Base-by-base conservation (phyloP, 2,113 vertebrate genomes). In the Cyprinodon variegatus region DNA sequence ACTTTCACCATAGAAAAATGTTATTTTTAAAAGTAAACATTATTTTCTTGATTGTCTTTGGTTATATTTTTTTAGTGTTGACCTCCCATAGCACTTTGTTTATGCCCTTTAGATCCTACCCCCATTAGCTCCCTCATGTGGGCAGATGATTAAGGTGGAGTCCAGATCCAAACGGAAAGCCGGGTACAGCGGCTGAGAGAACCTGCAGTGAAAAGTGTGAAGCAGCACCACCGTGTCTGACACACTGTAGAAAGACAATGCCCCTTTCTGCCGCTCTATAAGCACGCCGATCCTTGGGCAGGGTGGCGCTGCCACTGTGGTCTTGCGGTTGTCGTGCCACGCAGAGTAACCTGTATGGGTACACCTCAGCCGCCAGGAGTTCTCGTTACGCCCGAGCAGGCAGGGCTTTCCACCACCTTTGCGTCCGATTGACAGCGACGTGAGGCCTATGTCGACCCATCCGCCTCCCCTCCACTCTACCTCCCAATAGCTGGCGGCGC, bases 311-410 rank as follows among this genome's bases (percentile, higher is more conserved):
- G 90, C 89, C n/a, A 94, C 90, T 0, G 91, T 94, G 78, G 89
- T 93, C 68, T 93, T 93, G 0, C 90, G 87, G 88, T 91, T 91
- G 74, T 92, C 86, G 15, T 94, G 92, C 93, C 93, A 94, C 4
- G 93, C 93, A 3, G 92, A 88, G 38, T 93, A 94, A 10, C 93
- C 91, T 0, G 84, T 70, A 38, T 89, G 91, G 0, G 91, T 93
- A 38, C 92, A 93, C 50, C 92, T 76, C 63, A 94, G 72, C 8
- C 91, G 71, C 93, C 93, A 94, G 0, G 93, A 94, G 85, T 90
- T 90, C 68, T 90, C 89, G 5, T 94, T 94, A 36, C 92, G 89
- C 0, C 93, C 93, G 17, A 94, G 87, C 67, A 93, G 86, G 66
- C 92, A 91, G 6, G 92, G 90, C 29, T 92, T 93, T 0, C 89